These are phyloP conservation scores for Falco novaeseelandiae DNA, from an alignment of 2,797 vertebrate genomes.

Conservation along the genomic window DNA sequence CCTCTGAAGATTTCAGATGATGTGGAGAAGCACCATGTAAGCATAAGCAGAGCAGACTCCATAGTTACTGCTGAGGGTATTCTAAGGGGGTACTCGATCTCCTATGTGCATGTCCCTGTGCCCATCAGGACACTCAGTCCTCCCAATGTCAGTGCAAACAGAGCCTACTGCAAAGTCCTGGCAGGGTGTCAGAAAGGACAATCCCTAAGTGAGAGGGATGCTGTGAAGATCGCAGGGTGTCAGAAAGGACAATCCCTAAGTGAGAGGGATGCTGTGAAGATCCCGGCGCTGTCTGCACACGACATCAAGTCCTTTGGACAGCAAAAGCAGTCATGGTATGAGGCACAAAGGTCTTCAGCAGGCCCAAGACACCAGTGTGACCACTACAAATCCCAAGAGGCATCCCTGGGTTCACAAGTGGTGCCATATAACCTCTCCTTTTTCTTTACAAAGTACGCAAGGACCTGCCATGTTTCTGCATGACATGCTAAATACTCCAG, in stretches of 20 bases:
- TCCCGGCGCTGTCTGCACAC: background rate
- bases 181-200: background rate
- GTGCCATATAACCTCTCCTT: background rate
- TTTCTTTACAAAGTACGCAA: background rate
- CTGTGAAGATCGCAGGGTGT: background rate
- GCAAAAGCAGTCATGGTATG: background rate
- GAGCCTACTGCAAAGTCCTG: background rate
- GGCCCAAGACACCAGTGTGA: rapidly evolving
- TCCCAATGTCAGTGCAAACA: rapidly evolving
- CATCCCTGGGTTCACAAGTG: background rate
- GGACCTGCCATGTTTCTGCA: background rate
- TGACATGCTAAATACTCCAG: background rate
- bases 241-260: background rate
- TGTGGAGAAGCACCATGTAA: background rate
- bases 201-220: background rate
- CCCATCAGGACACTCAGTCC: background rate
- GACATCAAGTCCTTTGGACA: background rate
- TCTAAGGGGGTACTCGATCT: background rate
- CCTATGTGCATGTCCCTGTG: rapidly evolving
- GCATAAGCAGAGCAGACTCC: background rate
- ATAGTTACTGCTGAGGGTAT: background rate
- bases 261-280: background rate
- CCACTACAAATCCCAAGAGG: background rate
- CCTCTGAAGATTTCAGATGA: background rate
- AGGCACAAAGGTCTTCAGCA: background rate